Conservation (phyloP, 2,888 invertebrate species). For the Thera obeliscata region DNA sequence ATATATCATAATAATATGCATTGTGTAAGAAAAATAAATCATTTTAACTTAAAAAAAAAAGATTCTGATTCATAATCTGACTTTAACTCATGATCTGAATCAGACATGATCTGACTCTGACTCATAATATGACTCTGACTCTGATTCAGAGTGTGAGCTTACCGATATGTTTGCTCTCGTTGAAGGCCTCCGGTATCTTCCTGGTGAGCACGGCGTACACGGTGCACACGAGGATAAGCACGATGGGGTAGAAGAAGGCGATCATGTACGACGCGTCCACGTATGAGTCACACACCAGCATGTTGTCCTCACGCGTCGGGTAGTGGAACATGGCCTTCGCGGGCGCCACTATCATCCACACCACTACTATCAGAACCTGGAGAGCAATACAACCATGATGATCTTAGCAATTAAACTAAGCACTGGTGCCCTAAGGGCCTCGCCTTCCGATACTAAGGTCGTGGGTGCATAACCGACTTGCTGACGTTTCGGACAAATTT, state of each 20-base stretch:
- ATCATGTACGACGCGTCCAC: constrained; percentile 97
- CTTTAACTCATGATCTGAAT: too few relatives aligned
- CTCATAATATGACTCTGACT: not conserved
- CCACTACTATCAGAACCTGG: constrained; percentile 93
- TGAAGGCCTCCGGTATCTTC: constrained; percentile 99
- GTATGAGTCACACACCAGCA: constrained; percentile 96
- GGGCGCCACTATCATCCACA: constrained; percentile 96
- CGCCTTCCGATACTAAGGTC: too few relatives aligned
- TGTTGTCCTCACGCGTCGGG: constrained; percentile 95
- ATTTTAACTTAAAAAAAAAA: too few relatives aligned
- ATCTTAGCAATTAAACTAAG: too few relatives aligned
- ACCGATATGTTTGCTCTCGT: constrained; percentile 99
- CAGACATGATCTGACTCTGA: too few relatives aligned
- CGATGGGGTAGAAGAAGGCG: constrained; percentile 96
- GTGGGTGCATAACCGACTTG: too few relatives aligned
- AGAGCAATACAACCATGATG: not conserved
- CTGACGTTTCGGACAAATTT: too few relatives aligned
- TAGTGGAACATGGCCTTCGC: constrained; percentile 95
- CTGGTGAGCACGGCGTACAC: constrained; percentile 97
- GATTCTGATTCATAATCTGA: too few relatives aligned
- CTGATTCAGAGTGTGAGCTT: constrained; percentile 49
- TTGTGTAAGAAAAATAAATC: too few relatives aligned
- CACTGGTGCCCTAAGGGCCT: too few relatives aligned
- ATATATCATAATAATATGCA: too few relatives aligned
- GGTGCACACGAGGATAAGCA: constrained; percentile 96